A percentile compares a stretch with the other conserved stretches of the same genome.
phyloP scores from a whole-genome alignment of 2,888 invertebrate genomes.

The Venustoraphidia nigricollis region DNA sequence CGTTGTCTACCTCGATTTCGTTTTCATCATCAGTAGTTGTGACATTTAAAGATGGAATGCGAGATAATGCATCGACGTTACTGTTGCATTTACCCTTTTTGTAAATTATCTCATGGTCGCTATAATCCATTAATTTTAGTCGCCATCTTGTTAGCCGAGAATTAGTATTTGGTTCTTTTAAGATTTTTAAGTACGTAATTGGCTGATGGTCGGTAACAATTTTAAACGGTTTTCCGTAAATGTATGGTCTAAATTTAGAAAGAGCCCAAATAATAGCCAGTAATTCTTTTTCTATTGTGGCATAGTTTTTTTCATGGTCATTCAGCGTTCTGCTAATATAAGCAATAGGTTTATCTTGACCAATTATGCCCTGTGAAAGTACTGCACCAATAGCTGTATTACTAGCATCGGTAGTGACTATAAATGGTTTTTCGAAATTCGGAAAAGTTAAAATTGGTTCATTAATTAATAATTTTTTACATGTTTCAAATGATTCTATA shows the following conservation, averaged over 20 bases:
- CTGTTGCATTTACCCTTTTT: constrained; percentile 17
- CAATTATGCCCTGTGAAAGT: constrained; percentile 9
- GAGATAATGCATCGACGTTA: constrained; percentile 16
- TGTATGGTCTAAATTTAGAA: constrained; percentile 16
- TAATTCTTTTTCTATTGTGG: constrained; percentile 16
- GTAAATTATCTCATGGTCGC: constrained; percentile 16
- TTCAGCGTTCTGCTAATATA: constrained; percentile 13
- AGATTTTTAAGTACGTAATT: constrained; percentile 20
- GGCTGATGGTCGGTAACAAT: constrained; percentile 25
- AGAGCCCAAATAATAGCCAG: constrained; percentile 16
- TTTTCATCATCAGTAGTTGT: too few relatives aligned
- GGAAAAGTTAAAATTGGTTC: constrained; percentile 10
- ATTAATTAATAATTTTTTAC: constrained; percentile 8
- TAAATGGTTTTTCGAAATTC: constrained; percentile 12
- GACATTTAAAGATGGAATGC: constrained; percentile 12
- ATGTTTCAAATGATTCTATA: constrained; percentile 7
- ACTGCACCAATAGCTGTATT: constrained; percentile 13
- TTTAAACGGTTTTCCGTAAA: constrained; percentile 19
- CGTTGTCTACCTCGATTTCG: too few relatives aligned
- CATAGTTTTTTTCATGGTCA: constrained; percentile 13
- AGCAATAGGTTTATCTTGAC: constrained; percentile 11
- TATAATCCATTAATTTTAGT: constrained; percentile 18
- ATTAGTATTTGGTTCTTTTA: constrained; percentile 22
- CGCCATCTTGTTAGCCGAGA: constrained; percentile 20
- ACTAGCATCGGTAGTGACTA: constrained; percentile 14